Conservation (phyloP, 2,888 invertebrate species). For the Synanthedon tipuliformis region DNA sequence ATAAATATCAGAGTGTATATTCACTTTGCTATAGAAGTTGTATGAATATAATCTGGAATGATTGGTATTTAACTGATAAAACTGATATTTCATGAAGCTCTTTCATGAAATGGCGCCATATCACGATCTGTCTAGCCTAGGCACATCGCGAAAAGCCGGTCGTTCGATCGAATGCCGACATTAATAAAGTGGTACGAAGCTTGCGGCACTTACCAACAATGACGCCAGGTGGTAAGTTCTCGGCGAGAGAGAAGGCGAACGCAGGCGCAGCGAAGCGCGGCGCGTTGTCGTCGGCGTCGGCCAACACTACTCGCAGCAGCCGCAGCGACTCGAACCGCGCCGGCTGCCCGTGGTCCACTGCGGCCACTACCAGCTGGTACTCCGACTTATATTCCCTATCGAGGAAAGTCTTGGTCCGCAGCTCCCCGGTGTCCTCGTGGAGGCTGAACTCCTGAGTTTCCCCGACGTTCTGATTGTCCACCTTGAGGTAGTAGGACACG, state of each 20-base stretch:
- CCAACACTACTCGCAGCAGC: slow-evolving; percentile 78
- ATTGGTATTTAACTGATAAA: no score
- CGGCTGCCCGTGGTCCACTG: slow-evolving; percentile 85
- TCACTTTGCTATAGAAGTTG: no score
- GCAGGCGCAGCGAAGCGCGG: slow-evolving; percentile 79
- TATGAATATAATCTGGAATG: no score
- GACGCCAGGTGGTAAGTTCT: slow-evolving; percentile 75
- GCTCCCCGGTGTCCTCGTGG: slow-evolving; percentile 81
- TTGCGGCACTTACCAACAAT: slow-evolving; percentile 68
- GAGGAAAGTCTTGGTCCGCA: slow-evolving; percentile 81
- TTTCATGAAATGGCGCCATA: no score
- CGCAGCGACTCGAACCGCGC: slow-evolving; percentile 82
- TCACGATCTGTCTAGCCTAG: no score
- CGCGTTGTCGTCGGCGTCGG: slow-evolving; percentile 84
- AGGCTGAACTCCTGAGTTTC: slow-evolving; percentile 87
- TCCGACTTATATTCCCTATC: slow-evolving; percentile 76
- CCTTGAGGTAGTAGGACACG: slow-evolving; percentile 85
- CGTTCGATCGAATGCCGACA: no score
- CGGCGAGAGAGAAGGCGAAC: slow-evolving; percentile 77
- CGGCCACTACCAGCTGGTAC: slow-evolving; percentile 79
- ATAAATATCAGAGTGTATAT: no score
- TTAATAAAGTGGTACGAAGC: no score
- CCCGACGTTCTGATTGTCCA: slow-evolving; percentile 79
- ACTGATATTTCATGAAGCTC: no score
- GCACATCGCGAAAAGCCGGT: no score